phyloP scores from a whole-genome alignment of 2,888 invertebrate genomes.

The Mimumesa dahlbomi region DNA sequence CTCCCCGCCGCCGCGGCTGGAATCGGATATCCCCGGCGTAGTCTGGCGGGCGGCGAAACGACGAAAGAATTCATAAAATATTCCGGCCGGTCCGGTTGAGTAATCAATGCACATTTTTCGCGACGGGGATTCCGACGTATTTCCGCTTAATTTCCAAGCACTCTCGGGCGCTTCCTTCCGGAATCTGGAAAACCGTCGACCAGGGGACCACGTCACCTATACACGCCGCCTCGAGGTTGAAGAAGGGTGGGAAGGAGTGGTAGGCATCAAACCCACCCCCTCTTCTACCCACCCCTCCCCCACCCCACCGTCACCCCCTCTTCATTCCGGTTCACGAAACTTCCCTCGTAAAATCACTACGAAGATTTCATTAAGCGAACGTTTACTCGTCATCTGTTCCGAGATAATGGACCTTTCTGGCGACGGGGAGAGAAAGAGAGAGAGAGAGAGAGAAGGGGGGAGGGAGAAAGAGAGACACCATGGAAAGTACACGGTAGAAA shows the following conservation, averaged over 20 bases:
- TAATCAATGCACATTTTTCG: constrained; percentile 26
- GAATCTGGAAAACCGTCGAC: constrained; percentile 50
- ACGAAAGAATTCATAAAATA: too few relatives aligned
- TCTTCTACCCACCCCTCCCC: neutral
- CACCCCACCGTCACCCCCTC: constrained; percentile 14
- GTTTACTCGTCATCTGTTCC: constrained; percentile 68
- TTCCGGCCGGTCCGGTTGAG: too few relatives aligned
- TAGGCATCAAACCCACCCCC: constrained; percentile 21
- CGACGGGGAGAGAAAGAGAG: constrained; percentile 31
- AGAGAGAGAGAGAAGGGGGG: constrained; percentile 1
- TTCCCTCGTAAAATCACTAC: constrained; percentile 70
- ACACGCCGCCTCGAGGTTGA: constrained; percentile 26
- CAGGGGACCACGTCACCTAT: constrained; percentile 22
- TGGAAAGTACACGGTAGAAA: constrained; percentile 22
- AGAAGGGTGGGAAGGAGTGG: constrained; percentile 21
- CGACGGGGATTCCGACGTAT: constrained; percentile 14
- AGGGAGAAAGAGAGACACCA: neutral
- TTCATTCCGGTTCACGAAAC: constrained; percentile 61
- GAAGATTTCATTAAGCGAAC: constrained; percentile 71
- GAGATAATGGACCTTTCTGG: constrained; percentile 60
- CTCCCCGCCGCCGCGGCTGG: too few relatives aligned
- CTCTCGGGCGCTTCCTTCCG: constrained; percentile 34
- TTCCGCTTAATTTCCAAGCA: constrained; percentile 56
- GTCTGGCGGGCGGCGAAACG: too few relatives aligned
- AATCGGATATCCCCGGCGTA: too few relatives aligned